Conservation (phyloP, 2,888 invertebrate genomes). For the Malachius bipustulatus region DNA sequence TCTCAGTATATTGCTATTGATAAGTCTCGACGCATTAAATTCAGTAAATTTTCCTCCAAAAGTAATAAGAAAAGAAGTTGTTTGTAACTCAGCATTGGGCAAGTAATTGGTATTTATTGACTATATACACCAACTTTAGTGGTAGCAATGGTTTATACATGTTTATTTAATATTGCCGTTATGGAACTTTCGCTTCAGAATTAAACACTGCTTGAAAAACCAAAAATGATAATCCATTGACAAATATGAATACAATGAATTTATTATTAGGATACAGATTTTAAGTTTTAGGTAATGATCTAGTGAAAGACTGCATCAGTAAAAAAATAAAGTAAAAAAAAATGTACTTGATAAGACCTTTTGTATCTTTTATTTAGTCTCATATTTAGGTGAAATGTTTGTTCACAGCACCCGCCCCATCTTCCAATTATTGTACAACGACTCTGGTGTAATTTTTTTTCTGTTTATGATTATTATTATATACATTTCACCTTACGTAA, state of each 20-base stretch:
- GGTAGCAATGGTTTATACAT: conserved; percentile 31
- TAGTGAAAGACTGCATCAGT: conserved; percentile 39
- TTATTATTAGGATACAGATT: conserved; percentile 36
- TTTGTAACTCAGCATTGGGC: conserved; percentile 15
- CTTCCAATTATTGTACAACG: neutral
- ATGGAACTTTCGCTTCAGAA: conserved; percentile 29
- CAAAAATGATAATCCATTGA: conserved; percentile 37
- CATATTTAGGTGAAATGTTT: conserved; percentile 30
- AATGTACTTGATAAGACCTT: conserved; percentile 32
- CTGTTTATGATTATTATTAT: too few relatives aligned
- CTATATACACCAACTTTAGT: conserved; percentile 30
- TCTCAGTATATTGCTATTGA: conserved; percentile 33
- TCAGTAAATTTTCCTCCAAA: conserved; percentile 9
- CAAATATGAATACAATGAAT: conserved; percentile 40
- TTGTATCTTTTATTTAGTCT: conserved; percentile 30
- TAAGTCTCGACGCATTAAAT: conserved; percentile 29
- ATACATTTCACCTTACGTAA: too few relatives aligned
- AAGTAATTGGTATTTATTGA: conserved; percentile 24
- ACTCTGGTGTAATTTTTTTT: neutral
- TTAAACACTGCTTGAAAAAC: conserved; percentile 34
- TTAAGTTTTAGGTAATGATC: conserved; percentile 35
- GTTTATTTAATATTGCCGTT: conserved; percentile 28
- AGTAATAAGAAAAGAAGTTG: neutral
- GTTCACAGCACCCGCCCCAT: conserved; percentile 35
- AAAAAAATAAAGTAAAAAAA: too few relatives aligned